phyloP scores from a whole-genome alignment of 2,113 vertebrate species.

The Symphodus melops region DNA sequence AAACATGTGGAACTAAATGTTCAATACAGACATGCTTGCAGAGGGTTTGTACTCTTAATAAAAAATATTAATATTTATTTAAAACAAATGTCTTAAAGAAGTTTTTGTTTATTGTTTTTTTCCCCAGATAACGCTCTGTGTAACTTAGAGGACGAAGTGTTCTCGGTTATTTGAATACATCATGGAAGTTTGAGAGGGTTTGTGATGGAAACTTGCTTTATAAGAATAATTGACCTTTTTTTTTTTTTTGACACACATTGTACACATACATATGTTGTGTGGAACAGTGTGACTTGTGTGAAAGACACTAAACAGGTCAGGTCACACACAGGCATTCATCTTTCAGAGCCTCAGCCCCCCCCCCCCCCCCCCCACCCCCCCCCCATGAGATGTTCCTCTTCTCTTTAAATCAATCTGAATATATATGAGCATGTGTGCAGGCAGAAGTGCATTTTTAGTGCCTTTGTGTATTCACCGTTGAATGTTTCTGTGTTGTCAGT shows the following conservation, averaged over 20 bases:
- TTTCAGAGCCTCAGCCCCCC: conserved; percentile 43
- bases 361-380: conserved; percentile 33
- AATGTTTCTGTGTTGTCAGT: neutral
- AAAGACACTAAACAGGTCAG: conserved; percentile 35
- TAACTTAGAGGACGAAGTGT: neutral
- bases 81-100: neutral
- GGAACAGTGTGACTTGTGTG: conserved; percentile 3
- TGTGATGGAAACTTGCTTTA: neutral
- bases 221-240: neutral
- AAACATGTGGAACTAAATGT: neutral
- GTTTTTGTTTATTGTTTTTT: no score
- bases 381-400: conserved; percentile 31
- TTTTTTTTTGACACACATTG: neutral
- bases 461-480: neutral
- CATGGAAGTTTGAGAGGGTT: neutral
- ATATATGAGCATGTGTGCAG: neutral
- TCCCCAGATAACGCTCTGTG: no score
- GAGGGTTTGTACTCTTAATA: neutral
- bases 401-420: conserved; percentile 52
- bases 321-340: conserved; percentile 56
- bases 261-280: neutral
- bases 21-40: neutral
- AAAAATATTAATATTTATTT: no score
- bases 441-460: conserved; percentile 19
- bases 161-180: no score